Evolutionary conservation across 1,140 invertebrate genomes (phyloP).

Genomic region (Eulimnadia texana): DNA sequence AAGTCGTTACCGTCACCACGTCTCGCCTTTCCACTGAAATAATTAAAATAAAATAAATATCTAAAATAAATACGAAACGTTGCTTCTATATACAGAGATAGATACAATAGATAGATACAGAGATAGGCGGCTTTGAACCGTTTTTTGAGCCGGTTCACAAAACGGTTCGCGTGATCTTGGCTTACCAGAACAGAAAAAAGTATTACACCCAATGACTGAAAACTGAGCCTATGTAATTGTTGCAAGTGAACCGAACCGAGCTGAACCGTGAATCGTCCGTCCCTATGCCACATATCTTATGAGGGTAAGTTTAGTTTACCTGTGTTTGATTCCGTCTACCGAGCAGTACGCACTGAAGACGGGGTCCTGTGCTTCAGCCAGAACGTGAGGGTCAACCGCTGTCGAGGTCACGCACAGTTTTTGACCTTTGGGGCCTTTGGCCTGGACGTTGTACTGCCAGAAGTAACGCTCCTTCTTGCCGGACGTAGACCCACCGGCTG

Average conservation of each 20-base stretch:
- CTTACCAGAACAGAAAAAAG: no score
- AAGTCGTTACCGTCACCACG: conserved; percentile 96
- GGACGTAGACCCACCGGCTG: conserved; percentile 6
- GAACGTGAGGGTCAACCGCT: conserved; percentile 78
- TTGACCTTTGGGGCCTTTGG: conserved; percentile 92
- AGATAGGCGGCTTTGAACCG: no score
- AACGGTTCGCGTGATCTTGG: no score
- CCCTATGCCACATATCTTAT: no score
- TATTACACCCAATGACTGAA: no score
- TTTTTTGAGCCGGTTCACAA: no score
- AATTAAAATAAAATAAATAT: conserved; percentile 9
- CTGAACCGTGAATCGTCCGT: no score
- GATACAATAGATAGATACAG: no score
- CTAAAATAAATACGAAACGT: not conserved
- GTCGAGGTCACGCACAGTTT: conserved; percentile 63
- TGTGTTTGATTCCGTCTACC: conserved; percentile 77
- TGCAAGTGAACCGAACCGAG: no score
- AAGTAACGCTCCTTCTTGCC: conserved; percentile 74
- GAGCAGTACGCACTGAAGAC: conserved; percentile 82
- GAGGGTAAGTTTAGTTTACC: no score
- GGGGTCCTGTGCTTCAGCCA: conserved; percentile 78
- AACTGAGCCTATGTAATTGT: no score
- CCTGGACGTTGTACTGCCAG: conserved; percentile 98
- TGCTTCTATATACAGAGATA: conserved; percentile 7
- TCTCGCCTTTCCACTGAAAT: conserved; percentile 72